These are phyloP conservation scores for Ptyas mucosa DNA, from an alignment of 2,113 vertebrate genomes.

Conservation along the genomic window DNA sequence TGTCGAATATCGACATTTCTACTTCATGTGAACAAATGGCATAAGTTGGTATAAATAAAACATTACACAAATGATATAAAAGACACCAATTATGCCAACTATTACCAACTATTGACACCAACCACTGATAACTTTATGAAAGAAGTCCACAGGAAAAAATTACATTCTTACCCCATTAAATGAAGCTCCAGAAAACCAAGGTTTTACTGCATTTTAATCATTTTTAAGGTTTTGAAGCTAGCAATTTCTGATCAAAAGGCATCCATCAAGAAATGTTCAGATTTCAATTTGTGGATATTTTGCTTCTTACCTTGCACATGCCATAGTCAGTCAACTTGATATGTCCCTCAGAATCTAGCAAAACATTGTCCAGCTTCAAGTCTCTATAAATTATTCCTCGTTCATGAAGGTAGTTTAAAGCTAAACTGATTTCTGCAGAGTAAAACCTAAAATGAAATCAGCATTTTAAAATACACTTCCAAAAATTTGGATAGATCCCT, in stretches of 20 bases:
- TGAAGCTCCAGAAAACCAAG: background rate
- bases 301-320: slow-evolving; percentile 92
- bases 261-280: background rate
- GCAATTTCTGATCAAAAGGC: background rate
- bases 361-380: slow-evolving; percentile 96
- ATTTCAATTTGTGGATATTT: background rate
- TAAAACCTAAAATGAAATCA: slow-evolving; percentile 84
- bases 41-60: background rate
- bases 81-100: background rate
- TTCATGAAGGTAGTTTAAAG: slow-evolving; percentile 98
- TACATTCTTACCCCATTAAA: background rate
- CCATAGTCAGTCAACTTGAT: slow-evolving; percentile 99
- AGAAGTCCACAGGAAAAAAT: background rate
- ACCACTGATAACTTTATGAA: background rate
- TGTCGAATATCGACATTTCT: background rate
- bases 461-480: background rate
- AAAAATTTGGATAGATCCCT: background rate
- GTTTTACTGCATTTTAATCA: background rate
- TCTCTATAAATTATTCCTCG: slow-evolving; percentile 98
- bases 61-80: background rate
- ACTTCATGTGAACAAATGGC: background rate
- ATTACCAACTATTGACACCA: background rate
- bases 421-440: slow-evolving; percentile 97
- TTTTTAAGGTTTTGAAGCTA: background rate
- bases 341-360: slow-evolving; percentile 97